Percentiles rank a stretch among this genome's conserved stretches.
phyloP scores from a whole-genome alignment of 2,113 vertebrate species.

The Melozone crissalis region DNA sequence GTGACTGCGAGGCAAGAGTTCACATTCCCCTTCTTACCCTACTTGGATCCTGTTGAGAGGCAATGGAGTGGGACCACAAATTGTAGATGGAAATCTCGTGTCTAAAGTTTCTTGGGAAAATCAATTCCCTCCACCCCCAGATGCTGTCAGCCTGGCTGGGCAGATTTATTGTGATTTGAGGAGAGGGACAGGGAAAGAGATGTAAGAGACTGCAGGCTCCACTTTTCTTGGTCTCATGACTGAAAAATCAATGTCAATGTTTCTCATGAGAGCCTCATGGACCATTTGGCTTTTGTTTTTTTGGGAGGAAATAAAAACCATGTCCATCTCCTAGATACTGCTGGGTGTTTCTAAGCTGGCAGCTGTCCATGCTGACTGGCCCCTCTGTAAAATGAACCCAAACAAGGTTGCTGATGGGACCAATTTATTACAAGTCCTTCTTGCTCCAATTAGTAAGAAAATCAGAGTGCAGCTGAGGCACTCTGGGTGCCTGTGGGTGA shows the following conservation, averaged over 20 bases:
- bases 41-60: slow-evolving; percentile 3
- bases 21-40: background rate
- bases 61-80: background rate
- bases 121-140: slow-evolving; percentile 12
- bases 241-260: background rate
- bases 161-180: slow-evolving; percentile 45
- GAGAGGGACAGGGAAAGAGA: background rate
- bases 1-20: background rate
- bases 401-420: background rate
- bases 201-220: background rate
- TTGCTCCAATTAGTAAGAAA: background rate
- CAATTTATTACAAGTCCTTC: background rate
- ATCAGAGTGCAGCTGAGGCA: background rate
- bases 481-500: background rate
- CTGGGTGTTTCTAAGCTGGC: background rate
- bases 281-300: background rate
- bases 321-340: background rate
- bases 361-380: background rate
- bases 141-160: slow-evolving; percentile 24
- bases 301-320: background rate
- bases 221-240: background rate
- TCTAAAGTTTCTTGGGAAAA: slow-evolving; percentile 3
- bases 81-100: background rate
- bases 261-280: background rate
- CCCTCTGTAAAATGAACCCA: background rate